Percentiles rank a stretch among this genome's conserved stretches.
These are phyloP conservation scores for Diorhabda elongata DNA, from an alignment of 1,140 invertebrate genomes.

Conservation along the genomic window DNA sequence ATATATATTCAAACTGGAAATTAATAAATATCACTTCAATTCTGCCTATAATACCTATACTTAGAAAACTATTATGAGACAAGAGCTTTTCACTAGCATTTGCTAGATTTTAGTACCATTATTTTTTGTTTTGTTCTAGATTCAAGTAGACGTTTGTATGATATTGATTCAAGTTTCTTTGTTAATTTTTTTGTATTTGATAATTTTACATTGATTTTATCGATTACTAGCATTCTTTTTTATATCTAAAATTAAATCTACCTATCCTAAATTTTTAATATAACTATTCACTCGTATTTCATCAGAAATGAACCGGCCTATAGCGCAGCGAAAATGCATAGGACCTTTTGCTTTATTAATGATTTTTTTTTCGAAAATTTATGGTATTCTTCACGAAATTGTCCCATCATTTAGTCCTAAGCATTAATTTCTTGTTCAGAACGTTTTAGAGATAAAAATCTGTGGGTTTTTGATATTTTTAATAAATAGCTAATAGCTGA, in stretches of 20 bases:
- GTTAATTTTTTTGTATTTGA: neutral
- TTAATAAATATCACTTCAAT: no score
- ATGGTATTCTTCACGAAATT: slow-evolving; percentile 29
- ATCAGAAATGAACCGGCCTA: neutral
- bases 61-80: no score
- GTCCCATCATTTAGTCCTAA: slow-evolving; percentile 34
- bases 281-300: neutral
- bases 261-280: no score
- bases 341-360: slow-evolving; percentile 14
- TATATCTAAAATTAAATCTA: no score
- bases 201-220: neutral
- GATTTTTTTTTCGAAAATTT: slow-evolving; percentile 28
- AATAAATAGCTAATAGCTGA: slow-evolving; percentile 22
- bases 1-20: no score
- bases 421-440: slow-evolving; percentile 33
- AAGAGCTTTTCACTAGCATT: no score
- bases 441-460: slow-evolving; percentile 26
- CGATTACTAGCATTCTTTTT: neutral
- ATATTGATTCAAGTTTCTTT: neutral
- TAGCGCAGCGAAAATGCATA: neutral
- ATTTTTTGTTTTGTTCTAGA: neutral
- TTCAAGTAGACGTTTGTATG: neutral
- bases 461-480: slow-evolving; percentile 27
- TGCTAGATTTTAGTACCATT: no score
- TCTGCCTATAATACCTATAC: no score